Conservation (phyloP, 2,113 vertebrate species). For the Emydura subglobosa region DNA sequence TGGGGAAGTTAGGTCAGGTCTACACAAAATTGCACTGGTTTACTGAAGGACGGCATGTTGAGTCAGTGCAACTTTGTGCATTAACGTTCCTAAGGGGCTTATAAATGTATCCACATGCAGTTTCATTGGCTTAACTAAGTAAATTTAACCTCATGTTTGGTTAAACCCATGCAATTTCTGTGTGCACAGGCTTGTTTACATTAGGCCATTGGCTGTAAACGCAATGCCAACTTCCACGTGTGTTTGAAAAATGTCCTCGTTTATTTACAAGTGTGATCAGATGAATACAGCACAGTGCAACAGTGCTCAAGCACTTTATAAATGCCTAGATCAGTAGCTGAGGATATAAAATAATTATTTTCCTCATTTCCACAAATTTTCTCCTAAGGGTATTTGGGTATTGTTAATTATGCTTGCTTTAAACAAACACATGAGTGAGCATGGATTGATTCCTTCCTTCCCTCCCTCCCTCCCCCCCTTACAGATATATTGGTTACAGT, state of each 20-base stretch:
- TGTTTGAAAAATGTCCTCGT: background rate
- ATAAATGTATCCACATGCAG: fast-evolving
- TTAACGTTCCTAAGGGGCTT: background rate
- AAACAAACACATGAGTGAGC: background rate
- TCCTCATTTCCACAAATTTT: fast-evolving
- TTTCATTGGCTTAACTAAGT: background rate
- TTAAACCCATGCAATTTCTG: background rate
- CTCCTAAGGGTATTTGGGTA: background rate
- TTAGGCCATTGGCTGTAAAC: background rate
- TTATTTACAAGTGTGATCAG: background rate
- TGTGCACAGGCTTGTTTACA: no score
- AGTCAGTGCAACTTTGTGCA: fast-evolving
- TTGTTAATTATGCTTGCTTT: background rate
- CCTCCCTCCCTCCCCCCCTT: background rate
- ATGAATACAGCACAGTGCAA: background rate
- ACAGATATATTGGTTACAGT: background rate
- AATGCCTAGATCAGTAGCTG: background rate
- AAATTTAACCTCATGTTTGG: background rate
- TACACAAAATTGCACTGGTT: background rate
- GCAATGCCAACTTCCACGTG: background rate
- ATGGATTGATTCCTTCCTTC: background rate
- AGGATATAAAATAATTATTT: background rate
- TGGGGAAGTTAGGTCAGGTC: background rate
- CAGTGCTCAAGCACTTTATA: background rate
- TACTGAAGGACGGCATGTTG: background rate